Conservation (phyloP, 1,140 invertebrate genomes). For the Mylabris phalerata region DNA sequence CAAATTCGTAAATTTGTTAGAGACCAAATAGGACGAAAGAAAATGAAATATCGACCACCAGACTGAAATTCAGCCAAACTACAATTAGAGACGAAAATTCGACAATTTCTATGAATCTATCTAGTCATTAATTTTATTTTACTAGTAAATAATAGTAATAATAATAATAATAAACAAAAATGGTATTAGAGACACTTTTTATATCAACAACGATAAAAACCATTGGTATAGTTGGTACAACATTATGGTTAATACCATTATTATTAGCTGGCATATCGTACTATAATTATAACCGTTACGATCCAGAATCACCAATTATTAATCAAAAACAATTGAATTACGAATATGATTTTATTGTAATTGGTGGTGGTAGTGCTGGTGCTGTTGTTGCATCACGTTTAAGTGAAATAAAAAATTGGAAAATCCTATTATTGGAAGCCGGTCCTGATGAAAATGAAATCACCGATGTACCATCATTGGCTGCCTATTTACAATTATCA, state of each 20-base stretch:
- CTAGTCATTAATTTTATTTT: background rate
- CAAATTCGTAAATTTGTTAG: too few relatives aligned
- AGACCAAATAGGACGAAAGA: too few relatives aligned
- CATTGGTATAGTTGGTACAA: conserved; percentile 62
- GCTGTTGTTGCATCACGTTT: conserved; percentile 87
- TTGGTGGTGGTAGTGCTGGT: conserved; percentile 89
- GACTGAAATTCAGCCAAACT: background rate
- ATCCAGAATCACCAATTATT: conserved; percentile 66
- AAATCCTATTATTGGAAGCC: conserved; percentile 81
- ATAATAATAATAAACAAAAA: conserved; percentile 35
- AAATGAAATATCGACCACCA: background rate
- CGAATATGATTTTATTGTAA: conserved; percentile 79
- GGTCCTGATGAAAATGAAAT: conserved; percentile 90
- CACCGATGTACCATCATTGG: conserved; percentile 79
- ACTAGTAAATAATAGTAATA: background rate
- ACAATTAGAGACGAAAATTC: too few relatives aligned
- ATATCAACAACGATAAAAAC: conserved; percentile 69
- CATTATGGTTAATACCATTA: conserved; percentile 75
- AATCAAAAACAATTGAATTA: conserved; percentile 47
- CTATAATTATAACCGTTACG: conserved; percentile 71
- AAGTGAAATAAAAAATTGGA: conserved; percentile 73
- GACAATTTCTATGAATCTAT: too few relatives aligned
- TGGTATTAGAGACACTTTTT: conserved; percentile 65
- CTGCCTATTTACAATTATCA: conserved; percentile 79
- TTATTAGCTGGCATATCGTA: conserved; percentile 74